Evolutionary conservation across 2,888 invertebrate genomes (phyloP), one percentile per base, ranked within the genome.

Genomic region (Mimachlamys varia): DNA sequence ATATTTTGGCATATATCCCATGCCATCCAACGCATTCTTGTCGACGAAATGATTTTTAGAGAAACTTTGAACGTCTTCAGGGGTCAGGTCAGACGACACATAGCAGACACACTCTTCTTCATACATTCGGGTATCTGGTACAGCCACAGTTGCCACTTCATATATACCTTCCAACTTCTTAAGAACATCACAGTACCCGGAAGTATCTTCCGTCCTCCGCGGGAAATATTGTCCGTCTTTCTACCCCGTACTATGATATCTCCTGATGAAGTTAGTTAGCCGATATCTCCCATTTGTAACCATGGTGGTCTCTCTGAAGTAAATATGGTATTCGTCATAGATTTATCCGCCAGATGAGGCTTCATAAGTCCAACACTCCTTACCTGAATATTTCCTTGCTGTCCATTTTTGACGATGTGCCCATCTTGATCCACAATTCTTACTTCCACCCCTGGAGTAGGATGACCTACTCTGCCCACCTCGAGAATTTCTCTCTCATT

Each of bases 21-120:
- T 27, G 5, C 90, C 90, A 53, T 90, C 91, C 55, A 55, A 55
- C 55, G 55, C 13, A 19, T 17, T 19, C 19, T 55, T 55, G 55
- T 55, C 19, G 13, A 55, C 19, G 62, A 76, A 76, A 7, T 76
- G n/a, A n/a, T 76, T 4, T 76, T 76, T 13, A 76, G 27, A 76
- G 27, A 10, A 76, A 76, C 62, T n/a, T 27, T 76, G 27, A 10
- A 76, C 62, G 7, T 76, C 62, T n/a, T 2, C n/a, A n/a, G 62
- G 62, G 27, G 62, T 27, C 62, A 76, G 62, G 5, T 13, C 27
- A 76, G 62, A 27, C 4, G 62, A n/a, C n/a, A n/a, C n/a, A n/a
- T n/a, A n/a, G n/a, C n/a, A n/a, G n/a, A n/a, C n/a, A n/a, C n/a
- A n/a, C n/a, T n/a, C n/a, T n/a, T n/a, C n/a, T n/a, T n/a, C n/a